Base-by-base conservation (phyloP, 2,797 vertebrate species). In the Spatula versicolor region DNA sequence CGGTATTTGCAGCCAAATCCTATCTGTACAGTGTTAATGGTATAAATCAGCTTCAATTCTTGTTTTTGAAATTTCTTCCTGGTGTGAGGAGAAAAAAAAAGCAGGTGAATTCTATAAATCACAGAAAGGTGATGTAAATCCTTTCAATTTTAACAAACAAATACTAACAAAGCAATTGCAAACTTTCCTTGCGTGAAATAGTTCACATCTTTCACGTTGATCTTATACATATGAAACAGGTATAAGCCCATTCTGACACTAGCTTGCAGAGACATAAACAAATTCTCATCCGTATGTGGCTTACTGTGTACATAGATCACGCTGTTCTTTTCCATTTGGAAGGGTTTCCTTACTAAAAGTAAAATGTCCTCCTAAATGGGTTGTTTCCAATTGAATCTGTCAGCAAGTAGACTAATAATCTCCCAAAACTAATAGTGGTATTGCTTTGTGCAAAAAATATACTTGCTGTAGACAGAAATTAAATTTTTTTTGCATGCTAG, bases 381-480 rank as follows among this genome's bases (percentile, higher is more conserved):
- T 80, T 69, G 81, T 78, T 95, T 95, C 95, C 95, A 94, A 22
- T 46, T 93, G 81, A 85, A 75, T 95, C 90, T 93, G 93, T 96
- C 92, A 95, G 94, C 94, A 87, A 93, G 78, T 56, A 83, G 81
- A 86, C 78, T 75, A 95, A 82, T 95, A 68, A 85, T 94, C 86
- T 86, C 86, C 88, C 80, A 9, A 66, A 72, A 89, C 80, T 46
- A 79, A 73, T 62, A 85, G 84, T 13, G 60, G 56, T 77, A 88
- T 74, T 86, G 86, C 94, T 96, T 90, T 41, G n/a, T 94, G 90
- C 88, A 83, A 88, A 64, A 77, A 69, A 52, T 63, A 46, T 50
- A 39, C 79, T 83, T 94, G 55, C 80, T 93, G 91, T 89, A 91
- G 84, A 91, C 78, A 14, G 67, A 75, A 58, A 85, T 73, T 85